Evolutionary conservation across 2,888 invertebrate species (phyloP), one percentile per base, ranked within the genome.

Genomic region (Amphipyra berbera): DNA sequence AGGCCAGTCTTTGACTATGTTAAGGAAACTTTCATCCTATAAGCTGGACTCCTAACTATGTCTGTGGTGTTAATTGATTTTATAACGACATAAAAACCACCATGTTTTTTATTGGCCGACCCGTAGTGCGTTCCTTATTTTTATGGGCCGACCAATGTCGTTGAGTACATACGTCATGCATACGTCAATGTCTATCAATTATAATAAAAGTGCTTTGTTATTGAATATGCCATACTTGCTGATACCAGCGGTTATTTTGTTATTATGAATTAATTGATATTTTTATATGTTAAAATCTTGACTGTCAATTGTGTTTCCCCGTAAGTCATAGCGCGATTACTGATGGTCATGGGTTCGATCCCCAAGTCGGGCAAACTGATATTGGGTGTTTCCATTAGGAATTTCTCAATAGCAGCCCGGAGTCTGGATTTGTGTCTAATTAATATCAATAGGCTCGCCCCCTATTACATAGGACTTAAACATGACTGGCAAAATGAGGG

Each of bases 171-270:
- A 74, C 79, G 81, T 82, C 79, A 82, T 59, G 42, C 55, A 27
- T 33, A 67, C 81, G 69, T 75, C 76, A 75, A 73, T 73, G 69
- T 76, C 61, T 69, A 76, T 77, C 70, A 82, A 82, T 80, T 80
- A 76, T 66, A 61, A 74, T 72, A 48, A 68, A 52, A 45, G 41
- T 46, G 21, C 13, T 49, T 46, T 21, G 37, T 61, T 68, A 72
- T 76, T 68, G 50, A 54, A 44, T 12, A 13, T 55, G 13, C 13
- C 14, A n/a, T 40, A 40, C 8, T 35, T 56, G 52, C 30, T 27
- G 59, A 6, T 35, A 72, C 35, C 27, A 14, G 5, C 72, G 70
- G 73, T 68, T 77, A 79, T n/a, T 72, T 81, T 75, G 59, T 77
- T 68, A 52, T 68, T 69, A 50, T 40, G 37, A 56, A 70, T 73